Percentiles rank a stretch among this genome's conserved stretches.
phyloP scores from a whole-genome alignment of 2,113 vertebrate species.

The Holacanthus passer region DNA sequence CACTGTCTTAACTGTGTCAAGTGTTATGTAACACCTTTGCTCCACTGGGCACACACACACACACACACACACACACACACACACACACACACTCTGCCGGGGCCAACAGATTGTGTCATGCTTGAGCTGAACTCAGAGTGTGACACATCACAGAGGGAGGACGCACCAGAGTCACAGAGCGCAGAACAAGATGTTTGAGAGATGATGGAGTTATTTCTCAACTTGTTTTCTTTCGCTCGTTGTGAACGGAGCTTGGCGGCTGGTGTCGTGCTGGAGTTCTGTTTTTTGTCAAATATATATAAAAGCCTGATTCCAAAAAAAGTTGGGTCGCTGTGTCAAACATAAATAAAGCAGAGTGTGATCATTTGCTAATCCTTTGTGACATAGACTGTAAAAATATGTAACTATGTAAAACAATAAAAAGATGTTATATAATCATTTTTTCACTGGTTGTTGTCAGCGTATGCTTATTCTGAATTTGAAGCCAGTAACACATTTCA shows the following conservation, averaged over 20 bases:
- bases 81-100: not conserved
- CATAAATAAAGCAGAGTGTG: too few species aligned
- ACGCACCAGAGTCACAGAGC: not conserved
- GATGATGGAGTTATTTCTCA: slow-evolving; percentile 11
- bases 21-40: not conserved
- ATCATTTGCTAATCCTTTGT: too few species aligned
- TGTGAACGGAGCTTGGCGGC: not conserved
- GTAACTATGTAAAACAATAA: too few species aligned
- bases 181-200: slow-evolving; percentile 3
- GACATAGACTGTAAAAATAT: too few species aligned
- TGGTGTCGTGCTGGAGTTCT: not conserved
- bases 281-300: too few species aligned
- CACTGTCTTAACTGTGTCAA: not conserved
- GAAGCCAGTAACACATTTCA: too few species aligned
- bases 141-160: slow-evolving; percentile 2
- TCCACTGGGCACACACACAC: not conserved
- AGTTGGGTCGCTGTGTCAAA: too few species aligned
- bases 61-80: slow-evolving; percentile 6
- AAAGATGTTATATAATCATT: too few species aligned
- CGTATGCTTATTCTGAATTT: too few species aligned
- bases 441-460: too few species aligned
- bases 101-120: slow-evolving; percentile 18
- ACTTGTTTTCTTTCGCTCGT: slow-evolving; percentile 18
- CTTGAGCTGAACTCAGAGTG: not conserved
- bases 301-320: too few species aligned